A percentile compares a stretch with the other conserved stretches of the same genome.
Conservation (phyloP, 2,888 invertebrate genomes). For the Nysson spinosus region DNA sequence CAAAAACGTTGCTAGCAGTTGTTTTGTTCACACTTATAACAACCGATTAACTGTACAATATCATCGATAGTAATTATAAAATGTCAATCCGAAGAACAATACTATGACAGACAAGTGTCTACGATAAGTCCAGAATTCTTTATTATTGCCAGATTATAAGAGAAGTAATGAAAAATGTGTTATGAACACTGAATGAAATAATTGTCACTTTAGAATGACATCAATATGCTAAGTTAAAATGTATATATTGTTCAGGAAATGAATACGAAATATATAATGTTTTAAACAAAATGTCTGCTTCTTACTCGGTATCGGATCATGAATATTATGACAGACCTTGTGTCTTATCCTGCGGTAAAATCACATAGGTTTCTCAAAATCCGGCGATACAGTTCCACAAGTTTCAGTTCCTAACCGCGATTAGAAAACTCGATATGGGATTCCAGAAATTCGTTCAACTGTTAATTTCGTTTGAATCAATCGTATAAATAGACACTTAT, state of each 20-base stretch:
- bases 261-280: not conserved
- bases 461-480: not conserved
- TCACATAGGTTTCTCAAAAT: constrained; percentile 22
- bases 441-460: not conserved
- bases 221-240: too few species aligned
- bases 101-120: not conserved
- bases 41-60: not conserved
- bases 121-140: not conserved
- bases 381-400: constrained; percentile 4
- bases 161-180: too few species aligned
- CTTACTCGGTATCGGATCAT: not conserved
- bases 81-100: too few species aligned
- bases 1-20: not conserved
- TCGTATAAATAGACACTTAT: not conserved
- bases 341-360: constrained; percentile 31
- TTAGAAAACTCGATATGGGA: constrained; percentile 4
- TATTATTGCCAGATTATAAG: not conserved
- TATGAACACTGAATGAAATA: too few species aligned
- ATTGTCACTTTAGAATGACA: too few species aligned
- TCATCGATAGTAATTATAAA: too few species aligned
- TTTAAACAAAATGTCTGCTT: not conserved
- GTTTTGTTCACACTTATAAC: constrained; percentile 6
- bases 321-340: not conserved
- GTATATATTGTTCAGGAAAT: too few species aligned
- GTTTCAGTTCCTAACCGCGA: constrained; percentile 21